Evolutionary conservation across 2,888 invertebrate genomes (phyloP), one percentile per base, ranked within the genome.

Genomic region (Physocephala rufipes): DNA sequence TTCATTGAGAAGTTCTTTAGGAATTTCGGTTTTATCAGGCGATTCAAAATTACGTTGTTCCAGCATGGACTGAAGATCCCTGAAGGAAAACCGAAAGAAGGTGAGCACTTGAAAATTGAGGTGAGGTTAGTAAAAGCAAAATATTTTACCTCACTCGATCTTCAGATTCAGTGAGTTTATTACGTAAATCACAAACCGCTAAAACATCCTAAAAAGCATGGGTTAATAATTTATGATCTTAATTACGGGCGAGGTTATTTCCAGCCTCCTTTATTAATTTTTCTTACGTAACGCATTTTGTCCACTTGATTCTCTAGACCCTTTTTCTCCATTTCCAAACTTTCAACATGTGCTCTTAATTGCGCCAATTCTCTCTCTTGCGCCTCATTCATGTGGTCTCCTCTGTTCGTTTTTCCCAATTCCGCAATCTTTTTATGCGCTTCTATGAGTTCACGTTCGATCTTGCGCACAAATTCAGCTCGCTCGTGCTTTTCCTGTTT

Each of bases 371-470:
- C 71, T 7, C 61, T 68, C n/a, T 26, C 13, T 19, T 71, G 61
- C 58, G 72, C 71, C 26, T 51, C 45, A 51, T 68, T 16, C 16
- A 19, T 63, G 47, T 49, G n/a, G 5, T 66, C 63, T 2, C 49
- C 2, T 63, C 62, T 49, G 16, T 58, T 62, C 36, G 73, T 67
- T 43, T 28, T 26, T 43, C 70, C 67, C 9, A 72, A 16, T 16
- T 75, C 73, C 26, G 75, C 71, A 7, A 74, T n/a, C 59, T 74
- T 71, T 0, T 51, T 53, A n/a, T 71, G 58, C 12, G 73, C 55
- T 43, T 58, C 63, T n/a, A 64, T 28, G 5, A 77, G 64, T 2
- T 78, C 76, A 5, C 19, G 49, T 72, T 76, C 76, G 15, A 78
- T 61, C 16, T 68, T 74, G 49, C 71, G 63, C 21, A 75, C 71